Evolutionary conservation across 2,113 vertebrate species (phyloP).

Genomic region (Corythoichthys intestinalis): DNA sequence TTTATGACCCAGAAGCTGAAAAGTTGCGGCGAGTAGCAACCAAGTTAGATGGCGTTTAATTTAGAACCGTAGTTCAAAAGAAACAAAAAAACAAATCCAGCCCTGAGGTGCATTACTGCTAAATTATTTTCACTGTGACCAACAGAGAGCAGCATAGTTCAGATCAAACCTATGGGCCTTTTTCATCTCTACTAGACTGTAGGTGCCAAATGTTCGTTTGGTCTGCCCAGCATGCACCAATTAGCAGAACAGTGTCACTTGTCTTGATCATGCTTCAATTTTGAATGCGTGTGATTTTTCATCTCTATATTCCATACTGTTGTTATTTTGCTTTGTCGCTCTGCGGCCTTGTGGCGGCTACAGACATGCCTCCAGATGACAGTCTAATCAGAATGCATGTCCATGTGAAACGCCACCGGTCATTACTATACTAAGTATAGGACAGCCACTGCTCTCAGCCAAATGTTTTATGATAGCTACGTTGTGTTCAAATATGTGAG

Average conservation of each 20-base stretch:
- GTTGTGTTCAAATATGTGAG: conserved; percentile 55
- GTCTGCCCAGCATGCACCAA: not conserved
- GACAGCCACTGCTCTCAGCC: conserved; percentile 39
- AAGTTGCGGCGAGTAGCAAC: conserved; percentile 43
- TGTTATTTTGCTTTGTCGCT: conserved; percentile 57
- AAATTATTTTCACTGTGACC: conserved; percentile 29
- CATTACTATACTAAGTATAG: conserved; percentile 73
- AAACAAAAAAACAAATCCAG: conserved; percentile 6
- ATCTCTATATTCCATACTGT: conserved; percentile 8
- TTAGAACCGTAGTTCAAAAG: not conserved
- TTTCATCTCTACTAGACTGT: conserved; percentile 22
- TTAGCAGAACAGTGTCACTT: not conserved
- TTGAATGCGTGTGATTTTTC: conserved; percentile 21
- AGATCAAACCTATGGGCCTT: conserved; percentile 28
- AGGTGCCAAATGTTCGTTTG: not conserved
- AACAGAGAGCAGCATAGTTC: conserved; percentile 67
- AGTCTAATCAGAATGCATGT: conserved; percentile 70
- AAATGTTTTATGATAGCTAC: conserved; percentile 59
- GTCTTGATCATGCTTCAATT: not conserved
- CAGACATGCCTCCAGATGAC: conserved; percentile 65
- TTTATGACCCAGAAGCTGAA: conserved; percentile 52
- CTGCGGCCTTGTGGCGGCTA: conserved; percentile 43
- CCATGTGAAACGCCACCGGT: conserved; percentile 59
- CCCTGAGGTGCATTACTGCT: not conserved
- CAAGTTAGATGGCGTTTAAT: conserved; percentile 17